phyloP scores from a whole-genome alignment of 2,888 invertebrate species.

The Aphidoletes aphidimyza region DNA sequence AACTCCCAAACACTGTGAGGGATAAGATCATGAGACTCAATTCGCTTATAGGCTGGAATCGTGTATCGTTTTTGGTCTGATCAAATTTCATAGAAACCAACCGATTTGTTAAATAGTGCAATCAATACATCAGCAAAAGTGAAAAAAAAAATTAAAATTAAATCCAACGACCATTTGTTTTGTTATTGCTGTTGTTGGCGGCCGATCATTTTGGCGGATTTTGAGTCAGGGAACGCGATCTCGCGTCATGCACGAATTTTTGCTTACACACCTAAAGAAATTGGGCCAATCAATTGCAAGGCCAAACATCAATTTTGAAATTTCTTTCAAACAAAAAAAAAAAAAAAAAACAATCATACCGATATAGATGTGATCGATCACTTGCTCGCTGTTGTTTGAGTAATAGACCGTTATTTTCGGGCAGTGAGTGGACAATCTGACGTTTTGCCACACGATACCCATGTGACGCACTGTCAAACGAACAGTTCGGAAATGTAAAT shows the following conservation, averaged over 20 bases:
- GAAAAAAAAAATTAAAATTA: no score
- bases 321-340: neutral
- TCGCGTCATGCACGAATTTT: conserved; percentile 26
- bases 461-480: no score
- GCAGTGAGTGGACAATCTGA: neutral
- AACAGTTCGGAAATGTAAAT: no score
- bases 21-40: neutral
- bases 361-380: neutral
- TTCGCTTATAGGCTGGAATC: neutral
- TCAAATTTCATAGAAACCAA: neutral
- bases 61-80: neutral
- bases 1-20: neutral
- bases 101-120: no score
- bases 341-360: no score
- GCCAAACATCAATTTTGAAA: neutral
- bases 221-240: neutral
- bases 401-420: neutral
- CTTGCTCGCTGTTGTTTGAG: neutral
- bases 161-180: no score
- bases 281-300: conserved; percentile 22
- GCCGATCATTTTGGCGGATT: neutral
- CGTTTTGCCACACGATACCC: no score
- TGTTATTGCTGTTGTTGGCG: neutral
- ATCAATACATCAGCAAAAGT: no score
- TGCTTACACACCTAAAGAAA: neutral